Percentiles rank a stretch among this genome's conserved stretches.
Conservation (phyloP, 2,113 vertebrate genomes). For the Carassius gibelio region DNA sequence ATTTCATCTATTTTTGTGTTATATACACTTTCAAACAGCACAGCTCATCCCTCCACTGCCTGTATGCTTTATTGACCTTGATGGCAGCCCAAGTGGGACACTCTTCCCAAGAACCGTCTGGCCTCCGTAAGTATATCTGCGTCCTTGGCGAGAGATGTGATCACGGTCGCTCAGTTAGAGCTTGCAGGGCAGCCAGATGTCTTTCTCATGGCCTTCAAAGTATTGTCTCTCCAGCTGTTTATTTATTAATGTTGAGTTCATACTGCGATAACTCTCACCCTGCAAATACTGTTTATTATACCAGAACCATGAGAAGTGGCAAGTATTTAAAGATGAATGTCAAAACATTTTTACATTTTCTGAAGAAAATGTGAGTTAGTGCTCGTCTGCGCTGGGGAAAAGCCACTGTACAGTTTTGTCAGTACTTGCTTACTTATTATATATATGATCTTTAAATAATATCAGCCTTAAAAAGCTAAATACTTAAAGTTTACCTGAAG, state of each 20-base stretch:
- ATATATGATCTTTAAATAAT: too few relatives aligned
- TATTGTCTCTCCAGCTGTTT: conserved; percentile 54
- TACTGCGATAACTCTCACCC: conserved; percentile 39
- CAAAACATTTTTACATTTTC: neutral
- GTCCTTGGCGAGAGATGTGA: conserved; percentile 46
- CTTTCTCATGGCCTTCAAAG: conserved; percentile 47
- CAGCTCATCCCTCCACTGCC: neutral
- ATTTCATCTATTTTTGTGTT: neutral
- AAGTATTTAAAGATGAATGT: neutral
- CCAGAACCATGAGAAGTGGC: conserved; percentile 43
- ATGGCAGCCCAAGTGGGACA: conserved; percentile 29
- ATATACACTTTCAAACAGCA: neutral
- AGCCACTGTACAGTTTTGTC: neutral
- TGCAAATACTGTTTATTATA: conserved; percentile 54
- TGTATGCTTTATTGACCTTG: conserved; percentile 25
- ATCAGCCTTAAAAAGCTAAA: too few relatives aligned
- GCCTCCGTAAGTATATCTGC: conserved; percentile 34
- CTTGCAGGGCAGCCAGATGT: conserved; percentile 49
- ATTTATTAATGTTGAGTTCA: conserved; percentile 56
- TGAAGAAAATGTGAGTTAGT: neutral
- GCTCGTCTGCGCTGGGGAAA: neutral
- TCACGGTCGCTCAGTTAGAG: conserved; percentile 29
- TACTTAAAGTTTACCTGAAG: too few relatives aligned
- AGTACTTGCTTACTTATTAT: neutral
- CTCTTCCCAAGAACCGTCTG: conserved; percentile 28